These are phyloP conservation scores for Trichacis sp. DNA, from an alignment of 2,888 invertebrate genomes.

Conservation along the genomic window DNA sequence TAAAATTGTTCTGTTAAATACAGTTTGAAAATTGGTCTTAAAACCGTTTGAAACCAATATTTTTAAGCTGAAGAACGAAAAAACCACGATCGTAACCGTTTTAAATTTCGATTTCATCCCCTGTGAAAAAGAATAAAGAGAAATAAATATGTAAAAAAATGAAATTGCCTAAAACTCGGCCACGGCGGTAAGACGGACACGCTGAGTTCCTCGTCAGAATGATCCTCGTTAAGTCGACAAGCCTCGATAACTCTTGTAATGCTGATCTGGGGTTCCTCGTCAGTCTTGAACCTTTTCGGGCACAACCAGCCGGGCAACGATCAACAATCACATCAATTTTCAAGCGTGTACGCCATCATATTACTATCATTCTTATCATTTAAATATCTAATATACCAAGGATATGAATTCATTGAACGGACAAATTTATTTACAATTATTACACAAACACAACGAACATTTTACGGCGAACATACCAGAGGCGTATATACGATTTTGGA, in stretches of 20 bases:
- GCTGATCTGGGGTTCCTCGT: slow-evolving; percentile 65
- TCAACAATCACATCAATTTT: slow-evolving; percentile 63
- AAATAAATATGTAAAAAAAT: slow-evolving; percentile 68
- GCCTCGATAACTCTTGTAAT: slow-evolving; percentile 54
- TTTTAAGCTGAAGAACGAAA: too few relatives aligned
- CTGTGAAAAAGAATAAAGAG: slow-evolving; percentile 58
- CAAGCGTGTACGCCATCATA: slow-evolving; percentile 35
- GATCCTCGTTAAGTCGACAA: slow-evolving; percentile 63
- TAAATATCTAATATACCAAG: slow-evolving; percentile 19
- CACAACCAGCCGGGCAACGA: slow-evolving; percentile 66
- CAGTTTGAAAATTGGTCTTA: too few relatives aligned
- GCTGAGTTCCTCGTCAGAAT: slow-evolving; percentile 68
- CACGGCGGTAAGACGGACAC: slow-evolving; percentile 69
- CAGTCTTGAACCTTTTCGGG: slow-evolving; percentile 68
- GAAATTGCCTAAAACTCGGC: slow-evolving; percentile 70
- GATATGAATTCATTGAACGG: slow-evolving; percentile 16
- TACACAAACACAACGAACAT: neutral
- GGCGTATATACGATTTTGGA: slow-evolving; percentile 24
- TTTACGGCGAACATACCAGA: slow-evolving; percentile 13
- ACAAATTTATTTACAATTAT: neutral
- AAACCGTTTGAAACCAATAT: too few relatives aligned
- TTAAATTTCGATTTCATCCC: too few relatives aligned
- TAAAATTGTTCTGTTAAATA: too few relatives aligned
- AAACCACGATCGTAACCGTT: too few relatives aligned
- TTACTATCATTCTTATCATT: slow-evolving; percentile 34